Base-by-base conservation (phyloP, 2,113 vertebrate species). In the Caranx melampygus region DNA sequence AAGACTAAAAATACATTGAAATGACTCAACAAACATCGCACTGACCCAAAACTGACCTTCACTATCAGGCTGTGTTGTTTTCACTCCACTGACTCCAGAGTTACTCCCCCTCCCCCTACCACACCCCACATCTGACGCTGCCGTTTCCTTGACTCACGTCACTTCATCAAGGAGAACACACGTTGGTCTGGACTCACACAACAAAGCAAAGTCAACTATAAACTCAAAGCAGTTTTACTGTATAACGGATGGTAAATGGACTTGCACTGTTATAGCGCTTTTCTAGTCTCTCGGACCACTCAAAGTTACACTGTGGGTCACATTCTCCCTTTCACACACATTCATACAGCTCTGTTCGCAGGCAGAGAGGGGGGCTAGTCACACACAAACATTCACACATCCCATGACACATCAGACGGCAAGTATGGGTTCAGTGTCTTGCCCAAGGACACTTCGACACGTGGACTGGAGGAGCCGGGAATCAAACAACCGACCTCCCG, bases 21-120 rank as follows among this genome's bases (percentile, higher is more conserved):
- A 51, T 69, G 8, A 64, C 55, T 45, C 34, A 79, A 72, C 26
- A 69, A 79, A 75, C 61, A 52, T 47, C 3, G 14, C 31, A 3
- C 3, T 75, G 65, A 72, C 47, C 63, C 3, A 7, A 68, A 33
- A 5, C 51, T 60, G 61, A 79, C 44, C 75, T 37, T 33, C 49
- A 33, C 15, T 16, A 2, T 37, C 55, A 5, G 35, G 21, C 26
- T 4, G 9, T 12, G 21, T 66, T 54, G 16, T 42, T 75, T 80
- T 47, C 37, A 35, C 52, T 69, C 33, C 45, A 76, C 69, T 74
- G 61, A 66, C 33, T 21, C 12, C 42, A 40, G 26, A 57, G 45
- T 69, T n/a, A n/a, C n/a, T n/a, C 26, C 26, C 31, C n/a, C 8
- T 10, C 34, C 49, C 21, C 55, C 11, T 5, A 18, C 26, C 18